Evolutionary conservation across 2,888 invertebrate species (phyloP).

Genomic region (Dilophus febrilis): DNA sequence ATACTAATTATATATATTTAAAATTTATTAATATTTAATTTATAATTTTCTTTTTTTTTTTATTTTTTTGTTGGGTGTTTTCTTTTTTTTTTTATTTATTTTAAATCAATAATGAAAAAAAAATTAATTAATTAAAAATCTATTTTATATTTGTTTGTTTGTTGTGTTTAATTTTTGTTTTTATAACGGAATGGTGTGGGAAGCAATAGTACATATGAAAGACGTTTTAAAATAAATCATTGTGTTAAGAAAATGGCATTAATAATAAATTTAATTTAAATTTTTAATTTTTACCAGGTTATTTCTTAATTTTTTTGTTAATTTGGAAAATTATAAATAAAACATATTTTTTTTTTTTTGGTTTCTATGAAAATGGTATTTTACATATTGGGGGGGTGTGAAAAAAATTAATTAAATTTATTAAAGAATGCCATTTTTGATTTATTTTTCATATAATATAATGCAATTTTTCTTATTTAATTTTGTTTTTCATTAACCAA

Average conservation of each 20-base stretch:
- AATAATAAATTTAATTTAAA: conserved; percentile 15
- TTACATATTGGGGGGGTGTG: not conserved
- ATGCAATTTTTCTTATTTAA: conserved; percentile 13
- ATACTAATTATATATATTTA: no score
- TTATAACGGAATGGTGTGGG: conserved; percentile 32
- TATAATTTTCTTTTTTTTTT: no score
- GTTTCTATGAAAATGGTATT: not conserved
- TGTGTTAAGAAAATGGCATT: conserved; percentile 9
- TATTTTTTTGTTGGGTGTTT: no score
- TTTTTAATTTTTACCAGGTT: no score
- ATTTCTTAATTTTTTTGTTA: not conserved
- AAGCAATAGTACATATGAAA: conserved; percentile 32
- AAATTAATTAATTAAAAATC: no score
- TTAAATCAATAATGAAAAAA: no score
- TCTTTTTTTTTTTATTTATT: no score
- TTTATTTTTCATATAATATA: conserved; percentile 20
- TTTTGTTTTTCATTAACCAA: not conserved
- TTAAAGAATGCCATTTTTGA: conserved; percentile 6
- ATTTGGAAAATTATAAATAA: no score
- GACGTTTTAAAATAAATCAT: conserved; percentile 22
- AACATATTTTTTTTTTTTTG: not conserved
- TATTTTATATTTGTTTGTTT: no score
- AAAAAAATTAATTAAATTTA: not conserved
- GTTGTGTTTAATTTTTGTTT: no score
- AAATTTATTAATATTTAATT: no score